Percentiles rank a stretch among this genome's conserved stretches.
Evolutionary conservation across 2,888 invertebrate species (phyloP).

Genomic region (Globia sparganii): DNA sequence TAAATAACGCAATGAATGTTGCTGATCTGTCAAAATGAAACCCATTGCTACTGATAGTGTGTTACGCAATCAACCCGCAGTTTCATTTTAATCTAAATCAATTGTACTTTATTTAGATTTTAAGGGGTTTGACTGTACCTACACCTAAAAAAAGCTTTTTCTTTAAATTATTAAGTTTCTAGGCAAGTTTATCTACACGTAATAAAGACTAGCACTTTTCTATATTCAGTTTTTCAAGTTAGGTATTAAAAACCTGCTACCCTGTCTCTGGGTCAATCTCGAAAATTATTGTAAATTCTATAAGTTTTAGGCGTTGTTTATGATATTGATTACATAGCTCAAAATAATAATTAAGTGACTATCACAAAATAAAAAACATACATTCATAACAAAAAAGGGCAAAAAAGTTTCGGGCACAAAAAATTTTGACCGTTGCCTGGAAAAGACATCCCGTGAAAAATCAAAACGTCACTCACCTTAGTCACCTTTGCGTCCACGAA

Average conservation of each 20-base stretch:
- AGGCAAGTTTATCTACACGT: neutral
- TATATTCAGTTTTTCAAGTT: neutral
- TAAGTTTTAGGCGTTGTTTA: neutral
- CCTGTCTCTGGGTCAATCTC: neutral
- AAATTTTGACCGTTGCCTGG: neutral
- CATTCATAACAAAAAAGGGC: neutral
- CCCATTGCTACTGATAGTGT: too few relatives aligned
- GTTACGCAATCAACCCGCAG: too few relatives aligned
- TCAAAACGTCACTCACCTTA: constrained; percentile 44
- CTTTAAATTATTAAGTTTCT: neutral
- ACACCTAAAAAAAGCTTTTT: neutral
- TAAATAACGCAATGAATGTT: too few relatives aligned
- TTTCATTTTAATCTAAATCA: neutral
- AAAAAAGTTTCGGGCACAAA: too few relatives aligned
- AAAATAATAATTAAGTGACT: neutral
- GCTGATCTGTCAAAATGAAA: too few relatives aligned
- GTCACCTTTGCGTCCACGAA: constrained; percentile 44
- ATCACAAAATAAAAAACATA: neutral
- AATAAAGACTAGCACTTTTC: neutral
- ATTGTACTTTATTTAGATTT: neutral
- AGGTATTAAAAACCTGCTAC: neutral
- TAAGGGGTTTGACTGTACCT: neutral
- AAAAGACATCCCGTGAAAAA: neutral
- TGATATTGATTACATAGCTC: neutral
- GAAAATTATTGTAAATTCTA: neutral